phyloP scores from a whole-genome alignment of 2,113 vertebrate genomes.

The Talpa occidentalis region DNA sequence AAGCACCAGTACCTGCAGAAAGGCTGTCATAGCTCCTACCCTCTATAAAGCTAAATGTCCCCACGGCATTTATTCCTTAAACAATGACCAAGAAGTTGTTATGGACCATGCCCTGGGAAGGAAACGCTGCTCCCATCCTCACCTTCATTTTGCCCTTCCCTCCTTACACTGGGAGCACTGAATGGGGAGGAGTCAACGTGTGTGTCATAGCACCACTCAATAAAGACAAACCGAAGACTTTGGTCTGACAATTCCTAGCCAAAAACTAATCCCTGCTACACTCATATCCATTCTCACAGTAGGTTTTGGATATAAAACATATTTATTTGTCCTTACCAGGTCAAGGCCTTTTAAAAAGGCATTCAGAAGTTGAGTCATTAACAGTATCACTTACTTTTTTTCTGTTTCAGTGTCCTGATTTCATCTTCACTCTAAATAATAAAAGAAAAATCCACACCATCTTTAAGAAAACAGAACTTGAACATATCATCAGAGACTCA shows the following conservation, averaged over 20 bases:
- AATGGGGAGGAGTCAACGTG: background rate
- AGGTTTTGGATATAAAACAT: constrained; percentile 48
- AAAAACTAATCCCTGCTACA: constrained; percentile 51
- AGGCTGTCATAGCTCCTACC: background rate
- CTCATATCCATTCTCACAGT: constrained; percentile 48
- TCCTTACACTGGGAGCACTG: background rate
- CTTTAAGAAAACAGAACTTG: constrained; percentile 60
- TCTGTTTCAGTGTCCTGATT: constrained; percentile 89
- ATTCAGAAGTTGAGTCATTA: constrained; percentile 70
- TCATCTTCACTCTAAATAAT: constrained; percentile 91
- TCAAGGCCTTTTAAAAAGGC: constrained; percentile 66
- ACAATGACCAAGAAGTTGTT: background rate
- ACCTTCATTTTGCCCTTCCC: background rate
- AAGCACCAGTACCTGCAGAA: background rate
- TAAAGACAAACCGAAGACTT: constrained; percentile 42
- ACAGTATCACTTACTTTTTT: constrained; percentile 91
- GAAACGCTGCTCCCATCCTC: background rate
- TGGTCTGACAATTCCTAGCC: background rate
- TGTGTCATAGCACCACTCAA: background rate
- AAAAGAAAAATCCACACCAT: background rate
- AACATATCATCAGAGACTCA: constrained; percentile 4
- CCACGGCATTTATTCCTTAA: background rate
- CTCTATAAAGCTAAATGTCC: background rate
- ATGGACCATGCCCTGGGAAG: background rate
- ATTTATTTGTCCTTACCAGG: constrained; percentile 72